Conservation (phyloP, 2,888 invertebrate species). For the Oligia fasciuncula region DNA sequence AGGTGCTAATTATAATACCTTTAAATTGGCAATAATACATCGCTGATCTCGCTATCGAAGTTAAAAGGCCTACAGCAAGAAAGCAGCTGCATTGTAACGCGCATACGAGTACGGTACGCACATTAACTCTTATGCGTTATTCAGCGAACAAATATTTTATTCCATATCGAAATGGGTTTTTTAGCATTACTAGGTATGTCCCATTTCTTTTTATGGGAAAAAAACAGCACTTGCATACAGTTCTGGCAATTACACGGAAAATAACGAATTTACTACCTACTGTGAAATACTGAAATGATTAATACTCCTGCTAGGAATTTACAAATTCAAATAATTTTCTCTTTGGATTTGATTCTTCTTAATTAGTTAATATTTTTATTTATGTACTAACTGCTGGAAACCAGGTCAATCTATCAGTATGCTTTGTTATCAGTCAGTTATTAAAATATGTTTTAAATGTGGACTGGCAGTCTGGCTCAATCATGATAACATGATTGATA, state of each 20-base stretch:
- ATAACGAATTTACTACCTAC: neutral
- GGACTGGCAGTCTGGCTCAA: neutral
- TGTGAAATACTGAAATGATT: neutral
- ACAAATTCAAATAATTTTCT: neutral
- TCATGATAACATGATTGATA: slow-evolving; percentile 41
- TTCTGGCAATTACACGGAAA: slow-evolving; percentile 11
- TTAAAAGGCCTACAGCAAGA: slow-evolving; percentile 39
- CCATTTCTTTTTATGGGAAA: slow-evolving; percentile 49
- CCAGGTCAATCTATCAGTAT: slow-evolving; percentile 35
- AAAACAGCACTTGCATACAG: neutral
- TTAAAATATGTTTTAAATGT: slow-evolving; percentile 28
- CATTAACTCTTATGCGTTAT: slow-evolving; percentile 44
- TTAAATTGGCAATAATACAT: neutral
- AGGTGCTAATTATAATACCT: neutral
- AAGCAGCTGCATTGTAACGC: slow-evolving; percentile 57
- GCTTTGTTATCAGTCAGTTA: slow-evolving; percentile 24
- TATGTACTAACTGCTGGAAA: slow-evolving; percentile 12
- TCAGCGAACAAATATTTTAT: slow-evolving; percentile 43
- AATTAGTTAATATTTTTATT: neutral
- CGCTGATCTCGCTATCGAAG: neutral
- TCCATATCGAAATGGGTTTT: slow-evolving; percentile 45
- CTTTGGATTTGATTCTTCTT: neutral
- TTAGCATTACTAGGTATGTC: slow-evolving; percentile 27
- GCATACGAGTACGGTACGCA: slow-evolving; percentile 48
- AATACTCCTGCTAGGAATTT: neutral